Conservation (phyloP, 2,113 vertebrate species). For the Apteryx mantelli region DNA sequence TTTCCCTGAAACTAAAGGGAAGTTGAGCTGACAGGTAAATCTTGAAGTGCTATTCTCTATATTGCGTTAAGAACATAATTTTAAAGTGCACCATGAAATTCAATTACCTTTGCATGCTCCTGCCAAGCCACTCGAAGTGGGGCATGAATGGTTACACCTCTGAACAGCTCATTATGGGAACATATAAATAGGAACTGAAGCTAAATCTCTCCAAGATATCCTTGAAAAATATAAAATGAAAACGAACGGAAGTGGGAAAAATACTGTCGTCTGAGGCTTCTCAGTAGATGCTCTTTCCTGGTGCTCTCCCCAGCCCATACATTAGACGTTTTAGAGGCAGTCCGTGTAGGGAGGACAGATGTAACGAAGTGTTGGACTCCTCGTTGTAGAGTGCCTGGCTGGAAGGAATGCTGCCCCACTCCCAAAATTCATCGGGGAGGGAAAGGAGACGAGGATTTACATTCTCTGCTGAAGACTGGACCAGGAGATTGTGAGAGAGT, state of each 20-base stretch:
- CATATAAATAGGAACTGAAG: neutral
- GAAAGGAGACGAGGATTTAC: slow-evolving; percentile 46
- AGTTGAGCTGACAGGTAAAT: neutral
- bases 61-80: neutral
- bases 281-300: neutral
- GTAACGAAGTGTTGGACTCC: neutral
- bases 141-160: neutral
- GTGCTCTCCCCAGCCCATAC: neutral
- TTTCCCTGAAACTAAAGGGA: neutral
- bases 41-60: neutral
- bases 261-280: neutral
- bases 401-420: neutral
- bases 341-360: neutral
- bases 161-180: neutral
- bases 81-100: neutral
- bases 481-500: slow-evolving; percentile 43
- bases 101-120: neutral
- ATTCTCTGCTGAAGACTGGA: slow-evolving; percentile 26
- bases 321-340: neutral
- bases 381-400: neutral
- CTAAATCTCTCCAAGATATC: neutral
- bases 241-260: neutral
- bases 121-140: neutral
- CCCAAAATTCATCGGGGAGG: neutral
- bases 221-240: neutral